Percentiles rank a stretch among this genome's conserved stretches.
These are phyloP conservation scores for Megaustenia siamemsis DNA, from an alignment of 2,888 invertebrate species.

Conservation along the genomic window DNA sequence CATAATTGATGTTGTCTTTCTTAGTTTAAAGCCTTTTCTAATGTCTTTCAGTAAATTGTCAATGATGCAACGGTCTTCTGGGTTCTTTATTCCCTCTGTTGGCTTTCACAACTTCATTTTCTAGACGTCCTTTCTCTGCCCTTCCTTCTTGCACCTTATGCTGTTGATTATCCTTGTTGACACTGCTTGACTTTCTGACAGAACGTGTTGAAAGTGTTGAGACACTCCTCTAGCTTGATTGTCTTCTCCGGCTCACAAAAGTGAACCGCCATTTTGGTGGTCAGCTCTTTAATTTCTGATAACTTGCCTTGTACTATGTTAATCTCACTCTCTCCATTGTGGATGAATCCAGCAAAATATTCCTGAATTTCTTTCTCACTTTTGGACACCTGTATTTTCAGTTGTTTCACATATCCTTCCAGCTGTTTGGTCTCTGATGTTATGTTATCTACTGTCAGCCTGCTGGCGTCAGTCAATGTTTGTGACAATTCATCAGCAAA, in stretches of 20 bases:
- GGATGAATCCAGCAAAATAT: conserved; percentile 92
- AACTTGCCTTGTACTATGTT: conserved; percentile 85
- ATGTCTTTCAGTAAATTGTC: conserved; percentile 75
- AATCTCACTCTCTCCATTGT: conserved; percentile 73
- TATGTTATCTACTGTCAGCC: conserved; percentile 93
- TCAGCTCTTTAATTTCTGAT: conserved; percentile 89
- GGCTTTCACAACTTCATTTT: conserved; percentile 83
- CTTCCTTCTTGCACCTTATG: conserved; percentile 92
- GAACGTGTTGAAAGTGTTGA: conserved; percentile 92
- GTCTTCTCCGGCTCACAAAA: conserved; percentile 94
- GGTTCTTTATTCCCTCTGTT: conserved; percentile 59
- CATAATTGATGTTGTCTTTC: conserved; percentile 60
- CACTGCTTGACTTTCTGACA: conserved; percentile 83
- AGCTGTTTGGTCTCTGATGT: conserved; percentile 91
- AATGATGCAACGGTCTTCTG: conserved; percentile 75
- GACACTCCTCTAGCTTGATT: conserved; percentile 96
- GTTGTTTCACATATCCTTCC: conserved; percentile 88
- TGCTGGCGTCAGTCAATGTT: too few species aligned
- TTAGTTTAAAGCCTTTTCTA: conserved; percentile 70
- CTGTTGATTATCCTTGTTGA: conserved; percentile 88
- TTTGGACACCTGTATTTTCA: conserved; percentile 89
- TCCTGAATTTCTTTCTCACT: conserved; percentile 90
- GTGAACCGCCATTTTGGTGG: conserved; percentile 91
- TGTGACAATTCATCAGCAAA: too few species aligned
- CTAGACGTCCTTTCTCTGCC: conserved; percentile 88